Conservation (phyloP, 2,113 vertebrate genomes). For the Hippoglossus stenolepis region DNA sequence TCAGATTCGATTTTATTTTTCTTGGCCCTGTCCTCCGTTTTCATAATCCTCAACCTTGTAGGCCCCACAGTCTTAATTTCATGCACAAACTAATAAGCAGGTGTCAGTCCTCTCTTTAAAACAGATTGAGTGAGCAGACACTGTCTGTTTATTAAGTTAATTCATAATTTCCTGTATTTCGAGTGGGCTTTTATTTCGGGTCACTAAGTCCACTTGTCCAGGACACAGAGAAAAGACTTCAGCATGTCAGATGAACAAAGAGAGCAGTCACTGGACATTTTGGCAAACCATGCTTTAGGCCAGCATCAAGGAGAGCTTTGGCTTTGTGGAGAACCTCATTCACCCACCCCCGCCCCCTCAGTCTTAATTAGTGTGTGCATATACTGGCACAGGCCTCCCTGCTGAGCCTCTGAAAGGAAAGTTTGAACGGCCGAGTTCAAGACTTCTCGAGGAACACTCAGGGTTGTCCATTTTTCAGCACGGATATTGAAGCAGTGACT, state of each 20-base stretch:
- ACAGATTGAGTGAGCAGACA: constrained; percentile 4
- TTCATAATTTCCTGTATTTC: constrained; percentile 44
- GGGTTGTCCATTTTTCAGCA: constrained; percentile 31
- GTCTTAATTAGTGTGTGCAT: constrained; percentile 37
- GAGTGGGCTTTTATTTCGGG: constrained; percentile 16
- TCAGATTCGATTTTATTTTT: constrained; percentile 63
- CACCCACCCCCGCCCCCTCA: constrained; percentile 4
- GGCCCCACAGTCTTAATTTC: constrained; percentile 4
- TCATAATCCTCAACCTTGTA: constrained; percentile 10
- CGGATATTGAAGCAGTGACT: constrained; percentile 2
- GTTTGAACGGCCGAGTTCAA: constrained; percentile 28
- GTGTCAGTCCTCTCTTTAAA: constrained; percentile 18
- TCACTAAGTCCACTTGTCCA: constrained; percentile 25
- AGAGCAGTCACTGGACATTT: constrained; percentile 26
- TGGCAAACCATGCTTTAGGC: not conserved
- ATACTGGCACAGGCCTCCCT: constrained; percentile 20
- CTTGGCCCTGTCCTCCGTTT: constrained; percentile 42
- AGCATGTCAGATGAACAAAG: constrained; percentile 30
- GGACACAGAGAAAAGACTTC: not conserved
- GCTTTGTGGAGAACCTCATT: constrained; percentile 24
- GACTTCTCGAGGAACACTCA: constrained; percentile 44
- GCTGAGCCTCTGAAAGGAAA: constrained; percentile 48
- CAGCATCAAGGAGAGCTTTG: constrained; percentile 34
- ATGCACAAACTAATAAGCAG: constrained; percentile 11
- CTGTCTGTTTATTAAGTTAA: constrained; percentile 10